Percentiles rank a stretch among this genome's conserved stretches.
phyloP scores from a whole-genome alignment of 2,797 vertebrate genomes.

The Eulemur albifrons region DNA sequence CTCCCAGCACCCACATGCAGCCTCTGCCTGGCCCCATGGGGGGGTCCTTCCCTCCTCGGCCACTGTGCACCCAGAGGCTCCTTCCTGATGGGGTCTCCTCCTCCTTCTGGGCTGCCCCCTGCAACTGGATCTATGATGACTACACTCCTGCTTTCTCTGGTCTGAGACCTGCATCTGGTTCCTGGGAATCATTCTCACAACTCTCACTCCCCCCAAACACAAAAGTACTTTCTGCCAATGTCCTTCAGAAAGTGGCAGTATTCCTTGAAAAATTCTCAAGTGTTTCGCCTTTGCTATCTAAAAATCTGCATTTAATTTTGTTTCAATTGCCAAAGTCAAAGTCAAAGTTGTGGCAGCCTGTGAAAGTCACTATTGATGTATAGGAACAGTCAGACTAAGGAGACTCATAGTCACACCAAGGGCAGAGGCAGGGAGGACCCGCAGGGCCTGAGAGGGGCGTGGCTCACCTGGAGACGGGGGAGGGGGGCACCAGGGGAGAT shows the following conservation, averaged over 20 bases:
- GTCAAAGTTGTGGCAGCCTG: neutral
- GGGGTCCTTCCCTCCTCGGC: neutral
- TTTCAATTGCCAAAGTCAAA: neutral
- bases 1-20: neutral
- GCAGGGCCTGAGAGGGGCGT: too few relatives aligned
- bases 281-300: neutral
- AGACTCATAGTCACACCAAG: neutral
- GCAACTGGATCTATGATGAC: neutral
- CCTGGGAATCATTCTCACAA: neutral
- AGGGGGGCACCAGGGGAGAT: neutral
- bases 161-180: neutral
- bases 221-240: neutral
- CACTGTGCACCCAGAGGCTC: neutral
- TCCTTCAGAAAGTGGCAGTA: neutral
- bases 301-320: neutral
- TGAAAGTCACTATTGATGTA: neutral
- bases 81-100: accelerated
- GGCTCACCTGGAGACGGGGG: neutral
- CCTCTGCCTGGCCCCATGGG: neutral
- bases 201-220: too few relatives aligned
- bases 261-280: neutral
- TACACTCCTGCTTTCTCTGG: neutral
- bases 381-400: neutral
- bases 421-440: neutral
- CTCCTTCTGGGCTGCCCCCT: neutral